These are phyloP conservation scores for Axis porcinus DNA, from an alignment of 2,113 vertebrate genomes.

Conservation along the genomic window DNA sequence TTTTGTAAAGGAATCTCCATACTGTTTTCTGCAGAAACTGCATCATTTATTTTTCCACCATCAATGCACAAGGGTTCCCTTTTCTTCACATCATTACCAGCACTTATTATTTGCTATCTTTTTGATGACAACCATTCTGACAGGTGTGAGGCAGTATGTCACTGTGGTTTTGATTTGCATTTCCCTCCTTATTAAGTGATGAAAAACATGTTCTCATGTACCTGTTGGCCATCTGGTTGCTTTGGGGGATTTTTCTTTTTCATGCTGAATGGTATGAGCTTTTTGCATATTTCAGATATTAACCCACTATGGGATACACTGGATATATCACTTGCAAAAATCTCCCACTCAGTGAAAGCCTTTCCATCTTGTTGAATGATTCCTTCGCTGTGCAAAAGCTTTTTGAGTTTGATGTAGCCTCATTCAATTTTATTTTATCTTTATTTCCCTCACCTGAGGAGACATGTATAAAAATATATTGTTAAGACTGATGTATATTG, in stretches of 20 bases:
- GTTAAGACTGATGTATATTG: neutral
- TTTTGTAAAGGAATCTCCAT: neutral
- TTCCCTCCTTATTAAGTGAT: neutral
- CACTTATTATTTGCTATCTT: neutral
- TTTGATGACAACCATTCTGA: neutral
- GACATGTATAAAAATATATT: neutral
- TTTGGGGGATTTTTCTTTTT: neutral
- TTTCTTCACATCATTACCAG: neutral
- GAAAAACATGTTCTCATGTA: neutral
- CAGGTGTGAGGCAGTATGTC: neutral
- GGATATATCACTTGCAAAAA: neutral
- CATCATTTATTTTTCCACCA: neutral
- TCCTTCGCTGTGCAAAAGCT: neutral
- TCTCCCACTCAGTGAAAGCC: neutral
- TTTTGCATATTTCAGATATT: neutral
- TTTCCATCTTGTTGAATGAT: neutral
- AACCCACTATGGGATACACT: neutral
- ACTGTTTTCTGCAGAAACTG: neutral
- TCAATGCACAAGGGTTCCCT: neutral
- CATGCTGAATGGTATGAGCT: neutral
- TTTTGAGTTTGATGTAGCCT: neutral
- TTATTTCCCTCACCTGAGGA: neutral
- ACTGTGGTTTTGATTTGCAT: neutral
- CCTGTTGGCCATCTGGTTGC: neutral
- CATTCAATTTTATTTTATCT: neutral